These are phyloP conservation scores for Nowickia ferox DNA, from an alignment of 2,888 invertebrate species.

Conservation along the genomic window DNA sequence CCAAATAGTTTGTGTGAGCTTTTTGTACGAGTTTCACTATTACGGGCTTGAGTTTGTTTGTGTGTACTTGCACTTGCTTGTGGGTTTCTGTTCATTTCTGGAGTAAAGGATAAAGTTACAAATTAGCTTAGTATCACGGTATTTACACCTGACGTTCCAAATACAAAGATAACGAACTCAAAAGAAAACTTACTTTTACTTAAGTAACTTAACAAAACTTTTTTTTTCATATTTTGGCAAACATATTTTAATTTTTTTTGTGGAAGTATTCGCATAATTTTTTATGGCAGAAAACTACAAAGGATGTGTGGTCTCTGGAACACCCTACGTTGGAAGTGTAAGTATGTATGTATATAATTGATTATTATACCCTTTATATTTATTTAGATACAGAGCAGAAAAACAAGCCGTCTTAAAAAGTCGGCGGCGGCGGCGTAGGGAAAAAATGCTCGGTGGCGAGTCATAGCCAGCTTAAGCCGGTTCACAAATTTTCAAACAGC, in stretches of 20 bases:
- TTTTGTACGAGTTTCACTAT: background rate
- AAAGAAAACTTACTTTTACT: conserved; percentile 67
- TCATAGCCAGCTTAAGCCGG: too few relatives aligned
- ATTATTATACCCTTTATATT: too few relatives aligned
- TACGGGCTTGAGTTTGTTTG: background rate
- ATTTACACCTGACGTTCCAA: conserved; percentile 71
- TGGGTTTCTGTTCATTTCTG: conserved; percentile 16
- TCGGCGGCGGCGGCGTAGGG: too few relatives aligned
- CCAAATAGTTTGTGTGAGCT: conserved; percentile 14
- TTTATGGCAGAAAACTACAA: conserved; percentile 26
- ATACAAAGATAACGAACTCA: conserved; percentile 68
- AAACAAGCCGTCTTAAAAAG: too few relatives aligned
- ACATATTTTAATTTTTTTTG: conserved; percentile 4
- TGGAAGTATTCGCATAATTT: conserved; percentile 18
- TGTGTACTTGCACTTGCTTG: background rate
- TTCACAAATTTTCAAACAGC: too few relatives aligned
- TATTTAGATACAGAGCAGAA: too few relatives aligned
- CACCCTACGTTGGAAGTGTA: background rate
- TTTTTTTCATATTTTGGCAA: conserved; percentile 7
- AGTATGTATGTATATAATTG: too few relatives aligned
- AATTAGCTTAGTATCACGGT: conserved; percentile 71
- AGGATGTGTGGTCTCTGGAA: background rate
- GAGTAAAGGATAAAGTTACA: conserved; percentile 70
- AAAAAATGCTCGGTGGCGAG: too few relatives aligned
- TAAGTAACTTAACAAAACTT: conserved; percentile 68